A percentile compares a stretch with the other conserved stretches of the same genome.
Evolutionary conservation across 2,113 vertebrate species (phyloP).

Genomic region (Periophthalmus modestus): DNA sequence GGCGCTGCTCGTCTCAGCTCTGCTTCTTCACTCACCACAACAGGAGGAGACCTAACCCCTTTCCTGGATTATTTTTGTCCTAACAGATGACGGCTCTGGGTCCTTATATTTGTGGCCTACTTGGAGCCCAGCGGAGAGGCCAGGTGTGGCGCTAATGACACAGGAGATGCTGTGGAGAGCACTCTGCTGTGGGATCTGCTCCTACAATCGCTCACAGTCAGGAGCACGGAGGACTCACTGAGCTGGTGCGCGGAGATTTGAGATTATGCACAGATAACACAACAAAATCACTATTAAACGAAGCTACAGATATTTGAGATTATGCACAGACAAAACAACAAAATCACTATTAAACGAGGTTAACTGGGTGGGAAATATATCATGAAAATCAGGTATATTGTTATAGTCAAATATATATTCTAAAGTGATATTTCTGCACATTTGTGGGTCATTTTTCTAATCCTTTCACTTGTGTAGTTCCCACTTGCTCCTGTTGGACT

Average conservation of each 20-base stretch:
- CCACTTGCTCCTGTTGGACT: neutral
- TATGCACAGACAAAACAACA: neutral
- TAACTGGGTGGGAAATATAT: too few relatives aligned
- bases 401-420: too few relatives aligned
- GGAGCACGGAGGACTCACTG: constrained; percentile 6
- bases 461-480: neutral
- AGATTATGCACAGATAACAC: constrained; percentile 2
- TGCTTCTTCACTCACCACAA: neutral
- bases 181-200: constrained; percentile 21
- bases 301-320: too few relatives aligned
- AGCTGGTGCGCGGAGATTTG: neutral
- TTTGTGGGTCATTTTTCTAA: neutral
- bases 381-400: too few relatives aligned
- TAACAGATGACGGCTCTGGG: constrained; percentile 17
- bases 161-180: constrained; percentile 31
- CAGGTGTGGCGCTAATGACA: constrained; percentile 33
- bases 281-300: too few relatives aligned
- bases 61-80: constrained; percentile 4
- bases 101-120: neutral
- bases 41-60: neutral
- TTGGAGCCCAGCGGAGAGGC: constrained; percentile 16
- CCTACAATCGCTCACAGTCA: constrained; percentile 39
- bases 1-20: constrained; percentile 7
- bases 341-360: too few relatives aligned
- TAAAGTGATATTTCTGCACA: too few relatives aligned